phyloP scores from a whole-genome alignment of 2,113 vertebrate genomes.

The Agelaius tricolor region DNA sequence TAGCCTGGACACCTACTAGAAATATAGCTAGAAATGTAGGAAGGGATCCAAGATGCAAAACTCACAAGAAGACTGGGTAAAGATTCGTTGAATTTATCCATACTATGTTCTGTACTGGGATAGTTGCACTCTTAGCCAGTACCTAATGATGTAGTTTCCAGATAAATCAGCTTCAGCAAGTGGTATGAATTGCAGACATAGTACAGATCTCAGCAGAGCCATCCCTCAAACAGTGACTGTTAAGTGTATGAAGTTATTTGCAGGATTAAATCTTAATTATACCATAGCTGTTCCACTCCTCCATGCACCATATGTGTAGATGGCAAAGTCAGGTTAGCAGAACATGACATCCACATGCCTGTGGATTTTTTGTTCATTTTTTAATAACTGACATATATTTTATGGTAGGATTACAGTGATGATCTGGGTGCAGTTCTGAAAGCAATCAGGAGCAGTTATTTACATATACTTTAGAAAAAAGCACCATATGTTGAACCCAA shows the following conservation, averaged over 20 bases:
- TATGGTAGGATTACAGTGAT: not conserved
- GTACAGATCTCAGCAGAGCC: not conserved
- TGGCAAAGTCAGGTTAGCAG: conserved; percentile 23
- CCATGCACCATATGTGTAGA: not conserved
- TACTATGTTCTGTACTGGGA: not conserved
- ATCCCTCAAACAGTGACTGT: not conserved
- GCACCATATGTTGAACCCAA: not conserved
- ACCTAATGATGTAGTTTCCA: not conserved
- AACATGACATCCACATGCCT: conserved; percentile 11
- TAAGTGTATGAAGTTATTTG: not conserved
- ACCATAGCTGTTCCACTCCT: not conserved
- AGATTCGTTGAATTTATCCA: not conserved
- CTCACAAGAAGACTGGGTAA: not conserved
- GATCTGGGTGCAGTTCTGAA: conserved; percentile 33
- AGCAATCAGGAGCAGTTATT: conserved; percentile 40
- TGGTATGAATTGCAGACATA: not conserved
- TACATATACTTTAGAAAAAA: conserved; percentile 33
- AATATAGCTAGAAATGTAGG: not conserved
- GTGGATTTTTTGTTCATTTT: conserved; percentile 36
- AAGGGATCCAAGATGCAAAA: not conserved
- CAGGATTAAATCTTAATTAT: conserved; percentile 13
- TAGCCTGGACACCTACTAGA: not conserved
- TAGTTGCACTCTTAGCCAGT: not conserved
- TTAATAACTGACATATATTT: conserved; percentile 33
- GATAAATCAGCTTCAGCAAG: not conserved